Percentiles rank a stretch among this genome's conserved stretches.
Conservation (phyloP, 2,888 invertebrate genomes). For the Oligia fasciuncula region DNA sequence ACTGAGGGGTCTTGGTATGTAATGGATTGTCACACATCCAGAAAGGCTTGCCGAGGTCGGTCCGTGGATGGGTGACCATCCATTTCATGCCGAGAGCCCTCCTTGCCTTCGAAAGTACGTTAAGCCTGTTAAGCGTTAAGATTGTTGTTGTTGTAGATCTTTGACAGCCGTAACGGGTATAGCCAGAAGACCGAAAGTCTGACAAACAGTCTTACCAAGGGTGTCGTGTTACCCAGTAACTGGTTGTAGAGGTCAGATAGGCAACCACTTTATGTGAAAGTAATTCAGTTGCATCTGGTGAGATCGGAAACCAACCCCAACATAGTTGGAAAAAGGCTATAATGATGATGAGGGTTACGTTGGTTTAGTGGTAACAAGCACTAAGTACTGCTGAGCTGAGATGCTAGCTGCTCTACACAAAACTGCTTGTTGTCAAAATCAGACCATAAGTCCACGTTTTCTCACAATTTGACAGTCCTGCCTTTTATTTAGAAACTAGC, state of each 20-base stretch:
- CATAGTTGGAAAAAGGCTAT: too few species aligned
- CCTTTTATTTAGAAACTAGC: background rate
- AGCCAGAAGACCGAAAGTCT: background rate
- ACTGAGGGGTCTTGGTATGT: too few species aligned
- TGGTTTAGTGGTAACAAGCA: too few species aligned
- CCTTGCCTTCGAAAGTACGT: background rate
- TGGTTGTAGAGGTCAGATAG: background rate
- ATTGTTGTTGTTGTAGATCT: background rate
- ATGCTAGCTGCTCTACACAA: too few species aligned
- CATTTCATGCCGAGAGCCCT: too few species aligned
- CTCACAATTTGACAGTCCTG: background rate
- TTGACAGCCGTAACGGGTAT: background rate
- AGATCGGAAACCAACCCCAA: too few species aligned
- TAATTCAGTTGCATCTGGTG: too few species aligned
- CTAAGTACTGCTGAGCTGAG: too few species aligned
- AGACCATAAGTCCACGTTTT: background rate
- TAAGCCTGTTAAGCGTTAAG: too few species aligned
- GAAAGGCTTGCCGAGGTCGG: too few species aligned
- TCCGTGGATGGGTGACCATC: background rate
- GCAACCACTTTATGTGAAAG: background rate
- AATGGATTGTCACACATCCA: background rate
- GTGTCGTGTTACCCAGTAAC: background rate
- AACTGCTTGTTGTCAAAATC: background rate
- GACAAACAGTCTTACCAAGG: background rate
- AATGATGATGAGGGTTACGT: too few species aligned